A percentile compares a stretch with the other conserved stretches of the same genome.
Evolutionary conservation across 2,113 vertebrate genomes (phyloP).

Genomic region (Anseranas semipalmata): DNA sequence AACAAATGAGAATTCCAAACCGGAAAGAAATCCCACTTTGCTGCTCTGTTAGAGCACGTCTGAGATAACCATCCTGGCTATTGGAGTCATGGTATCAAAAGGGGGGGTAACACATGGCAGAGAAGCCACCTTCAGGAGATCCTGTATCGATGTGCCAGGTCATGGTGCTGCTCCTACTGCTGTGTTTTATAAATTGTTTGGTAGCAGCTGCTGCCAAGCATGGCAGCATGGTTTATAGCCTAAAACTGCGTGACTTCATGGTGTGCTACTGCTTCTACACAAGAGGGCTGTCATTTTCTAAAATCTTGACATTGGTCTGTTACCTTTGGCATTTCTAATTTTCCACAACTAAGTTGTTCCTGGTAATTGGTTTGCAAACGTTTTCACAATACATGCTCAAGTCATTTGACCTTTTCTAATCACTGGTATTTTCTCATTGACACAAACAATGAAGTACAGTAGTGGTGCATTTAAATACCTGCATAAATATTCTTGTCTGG

Average conservation of each 20-base stretch:
- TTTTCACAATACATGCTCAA: fast-evolving
- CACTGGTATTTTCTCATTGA: neutral
- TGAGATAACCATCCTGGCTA: too few relatives aligned
- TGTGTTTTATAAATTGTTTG: neutral
- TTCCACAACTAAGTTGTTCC: neutral
- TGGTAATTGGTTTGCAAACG: neutral
- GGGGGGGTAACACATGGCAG: neutral
- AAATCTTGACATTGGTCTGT: neutral
- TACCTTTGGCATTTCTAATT: neutral
- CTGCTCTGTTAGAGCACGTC: neutral
- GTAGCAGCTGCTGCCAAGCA: neutral
- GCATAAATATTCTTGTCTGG: neutral
- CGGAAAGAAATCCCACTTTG: neutral
- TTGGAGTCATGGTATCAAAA: neutral
- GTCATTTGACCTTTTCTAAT: neutral
- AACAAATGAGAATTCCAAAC: neutral
- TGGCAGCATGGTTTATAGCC: neutral
- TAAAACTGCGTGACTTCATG: neutral
- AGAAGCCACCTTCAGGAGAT: neutral
- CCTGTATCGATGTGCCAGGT: neutral
- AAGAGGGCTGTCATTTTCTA: neutral
- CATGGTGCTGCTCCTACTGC: fast-evolving
- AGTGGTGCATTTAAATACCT: neutral
- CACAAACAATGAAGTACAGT: neutral
- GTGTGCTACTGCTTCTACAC: neutral